Percentiles rank a stretch among this genome's conserved stretches.
Evolutionary conservation across 2,888 invertebrate species (phyloP).

Genomic region (Lasioglossum leucozonium): DNA sequence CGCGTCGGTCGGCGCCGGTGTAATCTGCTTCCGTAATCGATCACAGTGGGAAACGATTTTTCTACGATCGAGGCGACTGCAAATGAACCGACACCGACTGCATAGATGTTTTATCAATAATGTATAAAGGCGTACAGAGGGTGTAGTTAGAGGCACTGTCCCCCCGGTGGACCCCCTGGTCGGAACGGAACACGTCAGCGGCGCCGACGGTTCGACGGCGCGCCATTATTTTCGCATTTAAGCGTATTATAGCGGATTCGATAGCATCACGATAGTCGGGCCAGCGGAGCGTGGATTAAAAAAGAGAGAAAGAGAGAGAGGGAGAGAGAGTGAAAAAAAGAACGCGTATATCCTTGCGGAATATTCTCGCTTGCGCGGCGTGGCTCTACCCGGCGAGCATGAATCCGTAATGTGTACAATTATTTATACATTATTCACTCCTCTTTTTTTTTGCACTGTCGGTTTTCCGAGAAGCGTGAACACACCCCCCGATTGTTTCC

Average conservation of each 20-base stretch:
- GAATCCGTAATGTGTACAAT: conserved; percentile 75
- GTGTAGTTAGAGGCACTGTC: conserved; percentile 36
- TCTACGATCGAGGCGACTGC: conserved; percentile 24
- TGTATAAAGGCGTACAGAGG: conserved; percentile 35
- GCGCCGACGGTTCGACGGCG: conserved; percentile 61
- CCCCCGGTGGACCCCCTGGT: conserved; percentile 40
- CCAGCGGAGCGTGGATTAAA: conserved; percentile 49
- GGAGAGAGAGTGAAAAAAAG: neutral
- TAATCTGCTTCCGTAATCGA: conserved; percentile 20
- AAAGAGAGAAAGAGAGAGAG: neutral
- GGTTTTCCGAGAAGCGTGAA: neutral
- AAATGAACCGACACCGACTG: conserved; percentile 36
- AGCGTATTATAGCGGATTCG: conserved; percentile 76
- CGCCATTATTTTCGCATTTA: conserved; percentile 81
- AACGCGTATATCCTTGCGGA: neutral
- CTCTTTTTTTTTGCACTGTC: neutral
- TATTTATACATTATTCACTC: conserved; percentile 75
- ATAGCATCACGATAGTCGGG: conserved; percentile 71
- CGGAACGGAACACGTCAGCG: conserved; percentile 48
- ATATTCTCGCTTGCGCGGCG: neutral
- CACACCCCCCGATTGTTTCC: neutral
- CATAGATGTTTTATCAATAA: conserved; percentile 48
- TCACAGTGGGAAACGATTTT: conserved; percentile 22
- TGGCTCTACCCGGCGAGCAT: conserved; percentile 44
- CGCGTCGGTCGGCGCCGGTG: neutral